Conservation (phyloP, 1,140 invertebrate species). For the Cydia amplana region DNA sequence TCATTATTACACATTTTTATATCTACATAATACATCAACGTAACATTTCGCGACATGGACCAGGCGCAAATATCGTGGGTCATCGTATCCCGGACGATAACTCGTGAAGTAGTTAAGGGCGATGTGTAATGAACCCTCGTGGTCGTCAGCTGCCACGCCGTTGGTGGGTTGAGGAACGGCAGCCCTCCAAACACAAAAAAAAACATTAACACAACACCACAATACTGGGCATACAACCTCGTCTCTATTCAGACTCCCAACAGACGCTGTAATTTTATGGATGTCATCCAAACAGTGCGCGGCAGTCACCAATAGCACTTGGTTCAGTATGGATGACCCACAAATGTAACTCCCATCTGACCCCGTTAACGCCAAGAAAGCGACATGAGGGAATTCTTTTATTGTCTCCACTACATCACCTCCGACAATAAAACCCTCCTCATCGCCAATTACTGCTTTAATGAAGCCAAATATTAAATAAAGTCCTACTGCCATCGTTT, state of each 20-base stretch:
- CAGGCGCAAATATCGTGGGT: too few relatives aligned
- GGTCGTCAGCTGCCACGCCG: too few relatives aligned
- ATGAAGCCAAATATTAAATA: background rate
- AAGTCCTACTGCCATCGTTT: background rate
- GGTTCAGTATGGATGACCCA: conserved; percentile 30
- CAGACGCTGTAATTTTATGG: background rate
- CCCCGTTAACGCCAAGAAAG: background rate
- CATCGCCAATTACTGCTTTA: background rate
- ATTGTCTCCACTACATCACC: conserved; percentile 10
- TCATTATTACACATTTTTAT: too few relatives aligned
- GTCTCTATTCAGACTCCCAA: background rate
- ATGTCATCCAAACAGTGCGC: conserved; percentile 24
- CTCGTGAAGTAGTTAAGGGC: too few relatives aligned
- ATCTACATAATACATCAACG: too few relatives aligned
- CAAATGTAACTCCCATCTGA: background rate
- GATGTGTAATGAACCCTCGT: too few relatives aligned
- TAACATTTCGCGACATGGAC: too few relatives aligned
- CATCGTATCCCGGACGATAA: too few relatives aligned
- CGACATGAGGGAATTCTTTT: conserved; percentile 20
- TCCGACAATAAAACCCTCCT: background rate
- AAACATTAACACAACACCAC: background rate
- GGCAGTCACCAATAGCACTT: conserved; percentile 11
- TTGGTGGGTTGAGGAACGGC: too few relatives aligned
- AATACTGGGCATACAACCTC: background rate
- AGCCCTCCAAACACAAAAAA: too few relatives aligned